A percentile compares a stretch with the other conserved stretches of the same genome.
Conservation (phyloP, 2,888 invertebrate genomes). For the Sisyra terminalis region DNA sequence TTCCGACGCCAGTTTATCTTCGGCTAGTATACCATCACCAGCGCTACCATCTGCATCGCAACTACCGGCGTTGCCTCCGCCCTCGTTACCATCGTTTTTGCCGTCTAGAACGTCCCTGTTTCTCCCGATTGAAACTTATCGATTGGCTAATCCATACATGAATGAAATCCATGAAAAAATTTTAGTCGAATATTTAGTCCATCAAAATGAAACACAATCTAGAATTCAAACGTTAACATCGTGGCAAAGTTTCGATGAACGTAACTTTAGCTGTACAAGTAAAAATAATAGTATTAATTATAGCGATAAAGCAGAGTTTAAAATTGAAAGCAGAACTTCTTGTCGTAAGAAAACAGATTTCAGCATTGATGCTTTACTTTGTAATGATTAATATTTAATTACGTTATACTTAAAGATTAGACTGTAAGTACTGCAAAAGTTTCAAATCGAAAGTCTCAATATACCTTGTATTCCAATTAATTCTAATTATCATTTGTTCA, state of each 20-base stretch:
- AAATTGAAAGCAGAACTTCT: background rate
- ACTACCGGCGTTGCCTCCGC: background rate
- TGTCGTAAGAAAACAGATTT: background rate
- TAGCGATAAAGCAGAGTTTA: background rate
- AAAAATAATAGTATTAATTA: background rate
- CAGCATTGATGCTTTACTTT: background rate
- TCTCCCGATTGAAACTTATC: background rate
- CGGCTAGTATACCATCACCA: background rate
- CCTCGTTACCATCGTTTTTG: background rate
- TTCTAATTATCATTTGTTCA: too few relatives aligned
- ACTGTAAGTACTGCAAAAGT: too few relatives aligned
- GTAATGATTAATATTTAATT: background rate
- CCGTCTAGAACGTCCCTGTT: background rate
- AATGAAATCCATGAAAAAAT: background rate
- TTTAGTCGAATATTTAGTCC: background rate
- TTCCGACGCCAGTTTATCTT: background rate
- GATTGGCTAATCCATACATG: background rate
- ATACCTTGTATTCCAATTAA: too few relatives aligned
- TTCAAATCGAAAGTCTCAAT: too few relatives aligned
- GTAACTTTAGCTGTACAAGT: background rate
- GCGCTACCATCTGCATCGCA: background rate
- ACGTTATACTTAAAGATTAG: too few relatives aligned
- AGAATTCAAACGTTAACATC: too few relatives aligned
- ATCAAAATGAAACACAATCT: background rate
- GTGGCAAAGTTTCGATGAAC: background rate